Base-by-base conservation (phyloP, 2,888 invertebrate genomes). In the Tuberolachnus salignus region DNA sequence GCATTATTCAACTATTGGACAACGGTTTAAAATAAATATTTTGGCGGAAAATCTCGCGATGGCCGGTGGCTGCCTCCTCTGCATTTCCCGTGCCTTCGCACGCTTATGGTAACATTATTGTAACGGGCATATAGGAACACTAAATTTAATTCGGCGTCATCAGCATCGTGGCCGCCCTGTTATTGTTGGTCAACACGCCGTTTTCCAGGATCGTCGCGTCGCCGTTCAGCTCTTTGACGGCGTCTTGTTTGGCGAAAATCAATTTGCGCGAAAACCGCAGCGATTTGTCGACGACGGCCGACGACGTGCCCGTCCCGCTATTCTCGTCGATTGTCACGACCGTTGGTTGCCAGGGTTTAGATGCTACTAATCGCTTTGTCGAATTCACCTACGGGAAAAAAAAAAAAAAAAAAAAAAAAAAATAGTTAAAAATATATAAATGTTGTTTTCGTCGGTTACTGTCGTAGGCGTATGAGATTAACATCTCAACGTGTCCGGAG, bases 91-190 rank as follows among this genome's bases (percentile, higher is more conserved):
- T 6, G 51, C 10, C 51, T 4, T 2, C 16, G n/a, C 51, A 8
- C 51, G 51, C 3, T n/a, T 13, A 13, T 19, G 53, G 4, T n/a
- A 19, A 19, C 9, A n/a, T n/a, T n/a, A n/a, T n/a, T n/a, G 4
- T 10, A 3, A 53, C 19, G 53, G 53, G 51, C 51, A n/a, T 11
- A 26, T 75, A 51, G 34, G 57, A 69, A 59, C 75, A 55, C 64
- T 23, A 53, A 16, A 19, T 57, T 78, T 26, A 78, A 69, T 78
- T 78, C 34, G 78, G 78, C 42, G 78, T 42, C 78, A 78, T 74
- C 69, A 78, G 49, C 78, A 59, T 49, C 21, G 78, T 21, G 57
- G 78, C 34, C 42, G 78, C 19, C 69, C 67, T 49, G 59, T 78
- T 69, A 42, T 78, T 78, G 59, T 78, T 75, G 44, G 75, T 75